Percentiles rank a stretch among this genome's conserved stretches.
phyloP scores from a whole-genome alignment of 2,797 vertebrate species.

The Phyllotis vaccarum region DNA sequence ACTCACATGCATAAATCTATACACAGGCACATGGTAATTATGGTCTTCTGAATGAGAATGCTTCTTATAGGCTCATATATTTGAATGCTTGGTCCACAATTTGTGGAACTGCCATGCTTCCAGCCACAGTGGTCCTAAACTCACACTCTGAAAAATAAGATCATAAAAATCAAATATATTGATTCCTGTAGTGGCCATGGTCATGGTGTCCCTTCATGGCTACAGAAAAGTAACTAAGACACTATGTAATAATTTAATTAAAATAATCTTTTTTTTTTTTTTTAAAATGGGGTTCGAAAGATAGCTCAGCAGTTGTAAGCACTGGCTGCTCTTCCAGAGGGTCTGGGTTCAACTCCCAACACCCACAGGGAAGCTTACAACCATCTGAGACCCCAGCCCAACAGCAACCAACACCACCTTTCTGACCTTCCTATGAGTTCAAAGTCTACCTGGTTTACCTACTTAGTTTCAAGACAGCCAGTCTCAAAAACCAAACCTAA shows the following conservation, averaged over 20 bases:
- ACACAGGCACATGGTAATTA: background rate
- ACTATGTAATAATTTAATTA: background rate
- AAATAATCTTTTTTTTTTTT: background rate
- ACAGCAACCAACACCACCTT: background rate
- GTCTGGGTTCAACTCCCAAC: background rate
- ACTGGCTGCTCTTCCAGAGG: background rate
- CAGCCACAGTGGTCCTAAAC: background rate
- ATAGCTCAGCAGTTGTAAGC: background rate
- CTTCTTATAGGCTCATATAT: background rate
- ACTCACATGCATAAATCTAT: background rate
- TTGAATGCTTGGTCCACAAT: background rate
- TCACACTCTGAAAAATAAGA: background rate
- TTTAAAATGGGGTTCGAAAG: background rate
- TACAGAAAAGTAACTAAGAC: background rate
- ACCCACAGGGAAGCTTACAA: background rate
- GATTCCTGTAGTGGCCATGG: background rate
- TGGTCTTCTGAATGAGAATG: background rate
- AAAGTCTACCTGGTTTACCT: too few relatives aligned
- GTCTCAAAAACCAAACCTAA: background rate
- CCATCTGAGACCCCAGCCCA: background rate
- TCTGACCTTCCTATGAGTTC: background rate
- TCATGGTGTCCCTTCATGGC: background rate
- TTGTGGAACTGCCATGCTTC: too few relatives aligned
- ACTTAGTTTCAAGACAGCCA: background rate
- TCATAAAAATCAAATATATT: background rate